Evolutionary conservation across 2,888 invertebrate genomes (phyloP), one percentile per base, ranked within the genome.

Genomic region (Drosophila falleni): DNA sequence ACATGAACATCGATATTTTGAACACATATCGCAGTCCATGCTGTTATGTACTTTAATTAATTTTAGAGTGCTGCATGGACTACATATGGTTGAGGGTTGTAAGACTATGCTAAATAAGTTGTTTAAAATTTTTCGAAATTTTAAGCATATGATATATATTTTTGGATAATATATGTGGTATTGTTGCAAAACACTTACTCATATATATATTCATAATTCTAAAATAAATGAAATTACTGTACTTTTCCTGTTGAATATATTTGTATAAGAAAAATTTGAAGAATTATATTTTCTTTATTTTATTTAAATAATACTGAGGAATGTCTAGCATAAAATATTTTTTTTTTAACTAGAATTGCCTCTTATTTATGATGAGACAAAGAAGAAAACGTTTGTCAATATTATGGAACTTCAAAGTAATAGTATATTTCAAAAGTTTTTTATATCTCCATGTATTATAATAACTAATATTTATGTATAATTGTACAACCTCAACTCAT

Each of bases 21-120:
- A 19, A 19, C 19, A 2, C 19, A 19, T 19, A 19, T 19, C 19
- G 19, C 19, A 19, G 19, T 19, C 19, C 19, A 19, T 19, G 19
- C 19, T 19, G 19, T 19, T 19, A 19, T 19, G 19, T 19, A 19
- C 19, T 19, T 19, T 19, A 19, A 19, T 19, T 19, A 19, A 19
- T 71, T 49, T 46, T 19, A 19, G 19, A 64, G 74, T 78, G 74
- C 80, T 79, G 80, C 73, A 75, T 82, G 74, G 74, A 77, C 74
- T 78, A 77, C 80, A 82, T 77, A 82, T 82, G 80, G 80, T 82
- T 82, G 82, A 77, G 82, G 77, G 75, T 75, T 78, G 78, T 78
- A 67, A 75, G 72, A 76, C 71, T 75, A 77, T 77, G 67, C 73
- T 61, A 72, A 77, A 55, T 67, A 68, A 74, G 74, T 74, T 74